These are phyloP conservation scores for Pristionchus entomophagus DNA, from an alignment of 2,888 invertebrate species.

Conservation along the genomic window DNA sequence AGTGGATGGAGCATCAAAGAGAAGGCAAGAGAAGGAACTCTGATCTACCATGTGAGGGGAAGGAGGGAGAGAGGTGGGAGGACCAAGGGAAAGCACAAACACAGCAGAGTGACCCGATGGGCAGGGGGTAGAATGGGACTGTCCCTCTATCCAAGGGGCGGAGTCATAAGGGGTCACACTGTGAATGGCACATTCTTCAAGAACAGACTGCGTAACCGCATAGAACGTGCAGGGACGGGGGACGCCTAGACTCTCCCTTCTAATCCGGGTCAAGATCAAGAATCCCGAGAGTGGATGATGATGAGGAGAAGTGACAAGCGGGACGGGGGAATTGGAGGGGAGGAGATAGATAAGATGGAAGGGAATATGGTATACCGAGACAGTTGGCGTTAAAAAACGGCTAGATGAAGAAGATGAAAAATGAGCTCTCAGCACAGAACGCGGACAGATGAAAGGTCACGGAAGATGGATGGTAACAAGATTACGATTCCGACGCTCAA, in stretches of 20 bases:
- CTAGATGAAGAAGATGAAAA: slow-evolving; percentile 11
- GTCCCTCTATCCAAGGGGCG: slow-evolving; percentile 7
- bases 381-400: slow-evolving; percentile 3
- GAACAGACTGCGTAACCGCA: background rate
- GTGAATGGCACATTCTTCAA: slow-evolving; percentile 26
- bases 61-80: background rate
- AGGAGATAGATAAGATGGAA: background rate
- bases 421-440: slow-evolving; percentile 2
- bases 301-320: slow-evolving; percentile 36
- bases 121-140: background rate
- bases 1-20: slow-evolving; percentile 9
- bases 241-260: background rate
- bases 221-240: background rate
- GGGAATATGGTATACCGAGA: slow-evolving; percentile 4
- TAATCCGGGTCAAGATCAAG: slow-evolving; percentile 1
- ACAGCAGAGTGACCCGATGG: background rate
- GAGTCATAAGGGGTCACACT: slow-evolving; percentile 15
- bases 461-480: background rate
- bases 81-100: slow-evolving; percentile 25
- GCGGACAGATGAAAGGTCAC: slow-evolving; percentile 11
- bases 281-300: slow-evolving; percentile 6
- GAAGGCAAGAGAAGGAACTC: background rate
- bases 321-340: background rate
- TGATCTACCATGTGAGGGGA: background rate
- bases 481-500: background rate